phyloP scores from a whole-genome alignment of 2,797 vertebrate genomes.

The Parauchenoglanis ngamensis region DNA sequence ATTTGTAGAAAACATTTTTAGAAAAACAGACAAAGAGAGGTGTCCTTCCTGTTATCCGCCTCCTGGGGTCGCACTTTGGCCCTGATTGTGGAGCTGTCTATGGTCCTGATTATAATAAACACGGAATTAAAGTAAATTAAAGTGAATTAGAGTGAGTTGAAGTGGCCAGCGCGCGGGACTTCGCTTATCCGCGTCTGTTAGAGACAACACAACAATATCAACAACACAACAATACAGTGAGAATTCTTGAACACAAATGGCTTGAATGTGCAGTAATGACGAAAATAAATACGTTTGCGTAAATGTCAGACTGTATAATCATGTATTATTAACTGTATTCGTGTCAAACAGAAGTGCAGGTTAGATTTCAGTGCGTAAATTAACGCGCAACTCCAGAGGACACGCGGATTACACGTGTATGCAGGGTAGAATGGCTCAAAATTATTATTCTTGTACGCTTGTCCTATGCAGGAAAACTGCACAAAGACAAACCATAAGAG shows the following conservation, averaged over 20 bases:
- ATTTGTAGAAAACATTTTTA: background rate
- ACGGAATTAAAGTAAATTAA: background rate
- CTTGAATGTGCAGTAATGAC: background rate
- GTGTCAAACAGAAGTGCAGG: background rate
- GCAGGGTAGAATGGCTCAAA: background rate
- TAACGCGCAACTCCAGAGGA: background rate
- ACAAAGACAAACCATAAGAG: background rate
- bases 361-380: background rate
- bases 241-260: background rate
- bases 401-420: background rate
- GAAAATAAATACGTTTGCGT: background rate
- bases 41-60: conserved; percentile 30
- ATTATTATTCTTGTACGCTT: background rate
- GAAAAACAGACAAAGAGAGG: no score
- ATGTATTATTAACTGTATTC: background rate
- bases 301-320: background rate
- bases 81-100: conserved; percentile 59
- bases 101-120: conserved; percentile 64
- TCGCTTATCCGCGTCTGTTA: background rate
- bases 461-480: no score
- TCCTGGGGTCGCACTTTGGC: conserved; percentile 62
- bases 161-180: background rate
- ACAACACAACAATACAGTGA: background rate
- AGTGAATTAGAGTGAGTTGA: background rate
- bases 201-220: background rate